Conservation (phyloP, 2,113 vertebrate species). For the Phocoena sinus region DNA sequence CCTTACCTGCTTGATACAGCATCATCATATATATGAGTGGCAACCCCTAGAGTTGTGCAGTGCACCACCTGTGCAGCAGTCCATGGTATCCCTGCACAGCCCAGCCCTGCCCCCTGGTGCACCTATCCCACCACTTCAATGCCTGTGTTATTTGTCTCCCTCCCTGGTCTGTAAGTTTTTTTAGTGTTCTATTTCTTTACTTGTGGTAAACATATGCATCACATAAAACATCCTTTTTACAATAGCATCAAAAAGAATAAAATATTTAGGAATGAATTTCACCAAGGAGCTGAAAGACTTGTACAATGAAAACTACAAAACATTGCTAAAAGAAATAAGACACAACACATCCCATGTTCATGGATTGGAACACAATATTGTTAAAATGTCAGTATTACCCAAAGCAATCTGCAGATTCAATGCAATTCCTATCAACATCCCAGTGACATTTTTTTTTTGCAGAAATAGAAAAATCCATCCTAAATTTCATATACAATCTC, state of each 20-base stretch:
- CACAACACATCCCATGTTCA: background rate
- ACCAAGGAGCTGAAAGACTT: background rate
- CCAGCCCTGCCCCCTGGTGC: background rate
- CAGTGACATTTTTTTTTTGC: background rate
- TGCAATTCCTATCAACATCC: background rate
- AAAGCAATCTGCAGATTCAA: background rate
- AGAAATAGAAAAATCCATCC: background rate
- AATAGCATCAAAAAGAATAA: background rate
- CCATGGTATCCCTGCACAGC: background rate
- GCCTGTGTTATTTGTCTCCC: background rate
- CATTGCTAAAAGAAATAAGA: background rate
- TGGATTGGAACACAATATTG: background rate
- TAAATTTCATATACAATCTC: background rate
- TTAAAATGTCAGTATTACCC: background rate
- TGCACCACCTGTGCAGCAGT: background rate
- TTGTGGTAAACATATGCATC: background rate
- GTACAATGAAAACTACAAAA: background rate
- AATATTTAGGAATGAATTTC: background rate
- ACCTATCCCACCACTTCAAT: background rate
- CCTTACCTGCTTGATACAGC: background rate
- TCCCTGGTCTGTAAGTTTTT: background rate
- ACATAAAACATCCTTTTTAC: background rate
- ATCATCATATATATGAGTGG: background rate
- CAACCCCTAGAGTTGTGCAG: background rate
- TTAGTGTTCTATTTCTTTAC: background rate